Conservation (phyloP, 1,140 invertebrate species). For the Chlorops oryzae region DNA sequence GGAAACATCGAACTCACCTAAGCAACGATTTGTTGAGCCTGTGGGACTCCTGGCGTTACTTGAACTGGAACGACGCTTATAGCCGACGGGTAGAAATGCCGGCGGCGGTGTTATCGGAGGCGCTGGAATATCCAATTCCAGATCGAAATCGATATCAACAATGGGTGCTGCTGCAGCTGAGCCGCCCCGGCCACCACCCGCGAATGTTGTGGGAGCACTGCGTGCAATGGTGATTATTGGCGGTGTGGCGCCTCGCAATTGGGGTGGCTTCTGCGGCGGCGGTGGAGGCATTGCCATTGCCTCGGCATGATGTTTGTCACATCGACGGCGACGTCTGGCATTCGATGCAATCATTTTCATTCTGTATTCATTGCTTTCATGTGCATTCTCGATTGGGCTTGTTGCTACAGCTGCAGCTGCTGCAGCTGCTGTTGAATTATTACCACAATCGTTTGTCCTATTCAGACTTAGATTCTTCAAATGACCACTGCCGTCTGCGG, state of each 20-base stretch:
- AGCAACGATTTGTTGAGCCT: slow-evolving; percentile 38
- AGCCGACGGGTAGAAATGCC: slow-evolving; percentile 57
- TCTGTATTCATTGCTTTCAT: no score
- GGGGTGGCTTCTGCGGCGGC: neutral
- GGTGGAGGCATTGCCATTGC: neutral
- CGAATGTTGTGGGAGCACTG: slow-evolving; percentile 17
- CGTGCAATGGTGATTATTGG: neutral
- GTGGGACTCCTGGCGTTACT: slow-evolving; percentile 11
- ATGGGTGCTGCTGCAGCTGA: slow-evolving; percentile 48
- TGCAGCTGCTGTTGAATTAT: slow-evolving; percentile 20
- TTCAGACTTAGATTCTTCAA: no score
- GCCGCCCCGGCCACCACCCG: slow-evolving; percentile 25
- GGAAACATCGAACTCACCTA: no score
- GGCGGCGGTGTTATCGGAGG: slow-evolving; percentile 64
- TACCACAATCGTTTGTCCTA: no score
- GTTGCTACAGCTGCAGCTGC: no score
- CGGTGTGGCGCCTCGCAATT: slow-evolving; percentile 1
- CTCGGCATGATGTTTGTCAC: slow-evolving; percentile 54
- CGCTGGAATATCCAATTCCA: slow-evolving; percentile 53
- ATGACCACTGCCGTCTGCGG: neutral
- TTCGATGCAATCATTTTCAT: slow-evolving; percentile 63
- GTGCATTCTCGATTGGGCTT: no score
- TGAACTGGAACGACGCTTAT: slow-evolving; percentile 49
- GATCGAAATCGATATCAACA: slow-evolving; percentile 52
- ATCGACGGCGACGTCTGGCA: slow-evolving; percentile 55